Evolutionary conservation across 2,888 invertebrate species (phyloP).

Genomic region (Ormyrus rosae): DNA sequence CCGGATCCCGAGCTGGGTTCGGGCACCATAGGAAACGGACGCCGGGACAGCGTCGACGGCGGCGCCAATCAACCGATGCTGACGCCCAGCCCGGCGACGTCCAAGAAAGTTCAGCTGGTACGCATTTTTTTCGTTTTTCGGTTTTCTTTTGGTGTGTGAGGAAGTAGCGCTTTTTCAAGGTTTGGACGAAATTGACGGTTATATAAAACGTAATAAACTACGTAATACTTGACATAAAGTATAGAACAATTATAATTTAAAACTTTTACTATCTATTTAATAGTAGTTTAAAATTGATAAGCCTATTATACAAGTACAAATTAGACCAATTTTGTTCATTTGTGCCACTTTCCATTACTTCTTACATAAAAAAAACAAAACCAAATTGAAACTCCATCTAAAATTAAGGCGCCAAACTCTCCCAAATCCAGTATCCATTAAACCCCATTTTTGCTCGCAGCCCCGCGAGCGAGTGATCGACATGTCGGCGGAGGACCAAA

Average conservation of each 20-base stretch:
- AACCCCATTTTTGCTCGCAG: constrained; percentile 72
- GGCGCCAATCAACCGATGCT: constrained; percentile 77
- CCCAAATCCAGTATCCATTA: too few species aligned
- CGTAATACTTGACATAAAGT: too few species aligned
- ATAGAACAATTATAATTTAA: too few species aligned
- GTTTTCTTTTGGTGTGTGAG: not conserved
- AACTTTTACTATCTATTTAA: too few species aligned
- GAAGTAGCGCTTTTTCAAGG: not conserved
- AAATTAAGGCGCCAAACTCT: too few species aligned
- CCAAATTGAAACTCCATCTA: too few species aligned
- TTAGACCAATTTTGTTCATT: too few species aligned
- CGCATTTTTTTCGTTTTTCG: not conserved
- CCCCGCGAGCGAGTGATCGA: constrained; percentile 93
- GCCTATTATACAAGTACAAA: too few species aligned
- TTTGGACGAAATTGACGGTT: not conserved
- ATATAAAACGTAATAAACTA: not conserved
- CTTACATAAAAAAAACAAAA: too few species aligned
- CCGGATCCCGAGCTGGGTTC: constrained; percentile 81
- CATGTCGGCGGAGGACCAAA: constrained; percentile 95
- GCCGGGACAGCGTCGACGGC: constrained; percentile 74
- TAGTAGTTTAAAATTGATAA: too few species aligned
- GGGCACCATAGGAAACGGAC: constrained; percentile 64
- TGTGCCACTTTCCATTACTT: too few species aligned
- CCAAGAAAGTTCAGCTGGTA: constrained; percentile 93
- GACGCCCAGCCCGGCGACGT: constrained; percentile 83